phyloP scores from a whole-genome alignment of 2,797 vertebrate species.

The Cyclopterus lumpus region DNA sequence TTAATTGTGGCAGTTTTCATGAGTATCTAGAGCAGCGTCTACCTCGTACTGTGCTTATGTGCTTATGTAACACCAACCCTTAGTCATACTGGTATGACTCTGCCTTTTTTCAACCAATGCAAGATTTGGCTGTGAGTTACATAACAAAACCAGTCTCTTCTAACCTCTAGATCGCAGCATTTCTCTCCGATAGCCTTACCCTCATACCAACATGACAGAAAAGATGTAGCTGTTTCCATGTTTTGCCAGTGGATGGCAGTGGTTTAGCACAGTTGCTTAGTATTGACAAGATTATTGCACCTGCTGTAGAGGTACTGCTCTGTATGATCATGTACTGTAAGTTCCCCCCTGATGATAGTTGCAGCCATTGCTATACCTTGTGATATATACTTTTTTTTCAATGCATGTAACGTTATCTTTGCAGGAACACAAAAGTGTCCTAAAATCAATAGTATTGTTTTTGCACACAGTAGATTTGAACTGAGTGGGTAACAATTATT shows the following conservation, averaged over 20 bases:
- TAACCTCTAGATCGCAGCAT: conserved; percentile 62
- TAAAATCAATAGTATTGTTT: background rate
- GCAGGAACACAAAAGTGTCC: background rate
- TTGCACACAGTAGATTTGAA: background rate
- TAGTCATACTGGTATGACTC: conserved; percentile 63
- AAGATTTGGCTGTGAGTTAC: conserved; percentile 61
- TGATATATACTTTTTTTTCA: background rate
- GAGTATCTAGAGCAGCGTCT: conserved; percentile 27
- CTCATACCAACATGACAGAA: background rate
- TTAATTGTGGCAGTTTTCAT: conserved; percentile 28
- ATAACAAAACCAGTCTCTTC: conserved; percentile 51
- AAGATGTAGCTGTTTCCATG: background rate
- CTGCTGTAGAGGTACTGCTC: conserved; percentile 6
- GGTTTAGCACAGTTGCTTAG: conserved; percentile 42
- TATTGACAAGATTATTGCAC: background rate
- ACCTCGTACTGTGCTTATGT: conserved; percentile 52
- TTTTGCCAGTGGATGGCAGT: conserved; percentile 69
- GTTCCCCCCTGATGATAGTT: background rate
- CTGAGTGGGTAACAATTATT: background rate
- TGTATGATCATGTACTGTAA: conserved; percentile 3
- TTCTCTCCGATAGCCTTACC: conserved; percentile 38
- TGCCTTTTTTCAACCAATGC: conserved; percentile 42
- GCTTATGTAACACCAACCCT: conserved; percentile 74
- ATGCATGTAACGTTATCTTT: background rate
- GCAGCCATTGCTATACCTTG: background rate